These are phyloP conservation scores for Lasiurus borealis DNA, from an alignment of 2,113 vertebrate species.

Conservation along the genomic window DNA sequence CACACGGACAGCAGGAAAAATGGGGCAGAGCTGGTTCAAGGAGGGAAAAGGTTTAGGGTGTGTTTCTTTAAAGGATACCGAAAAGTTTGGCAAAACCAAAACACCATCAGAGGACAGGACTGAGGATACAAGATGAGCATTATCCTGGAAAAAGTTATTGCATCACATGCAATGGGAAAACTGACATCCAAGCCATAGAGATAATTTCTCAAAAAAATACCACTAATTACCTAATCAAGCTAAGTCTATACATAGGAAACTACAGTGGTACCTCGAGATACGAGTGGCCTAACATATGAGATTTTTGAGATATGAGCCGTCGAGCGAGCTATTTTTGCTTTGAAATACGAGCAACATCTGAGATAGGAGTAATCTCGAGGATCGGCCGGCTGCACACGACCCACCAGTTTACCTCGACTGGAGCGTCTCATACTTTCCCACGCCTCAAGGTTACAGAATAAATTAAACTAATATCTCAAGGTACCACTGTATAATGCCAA, in stretches of 20 bases:
- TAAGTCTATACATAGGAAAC: not conserved
- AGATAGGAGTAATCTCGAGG: no score
- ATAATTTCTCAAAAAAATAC: slow-evolving; percentile 5
- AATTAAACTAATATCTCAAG: no score
- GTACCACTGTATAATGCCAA: slow-evolving; percentile 10
- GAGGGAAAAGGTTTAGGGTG: not conserved
- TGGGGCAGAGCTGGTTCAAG: not conserved
- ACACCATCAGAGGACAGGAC: not conserved
- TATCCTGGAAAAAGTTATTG: not conserved
- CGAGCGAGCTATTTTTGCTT: no score
- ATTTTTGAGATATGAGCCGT: no score
- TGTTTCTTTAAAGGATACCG: not conserved
- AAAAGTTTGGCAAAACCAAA: not conserved
- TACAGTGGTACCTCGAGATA: no score
- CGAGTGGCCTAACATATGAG: no score
- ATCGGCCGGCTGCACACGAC: no score
- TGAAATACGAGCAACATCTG: no score
- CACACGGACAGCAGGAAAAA: not conserved
- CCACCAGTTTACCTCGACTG: no score
- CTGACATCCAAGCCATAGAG: not conserved
- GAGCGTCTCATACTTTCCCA: no score
- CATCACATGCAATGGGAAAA: not conserved
- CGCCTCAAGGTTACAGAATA: no score
- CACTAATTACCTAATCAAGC: not conserved
- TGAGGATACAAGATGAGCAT: not conserved